Base-by-base conservation (phyloP, 2,113 vertebrate genomes). In the Ia io region DNA sequence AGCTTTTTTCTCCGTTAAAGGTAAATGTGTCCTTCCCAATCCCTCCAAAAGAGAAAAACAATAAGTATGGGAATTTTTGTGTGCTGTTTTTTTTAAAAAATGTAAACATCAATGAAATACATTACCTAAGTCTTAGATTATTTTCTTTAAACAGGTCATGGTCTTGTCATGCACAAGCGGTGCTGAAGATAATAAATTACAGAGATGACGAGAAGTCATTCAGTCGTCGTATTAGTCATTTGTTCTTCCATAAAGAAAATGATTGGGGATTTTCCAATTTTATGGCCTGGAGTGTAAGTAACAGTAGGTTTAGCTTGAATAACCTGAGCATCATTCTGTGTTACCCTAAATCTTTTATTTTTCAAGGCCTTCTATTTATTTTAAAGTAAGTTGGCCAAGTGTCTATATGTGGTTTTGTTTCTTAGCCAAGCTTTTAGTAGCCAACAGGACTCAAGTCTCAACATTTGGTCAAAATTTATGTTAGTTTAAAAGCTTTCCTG, bases 181-280 rank as follows among this genome's bases (percentile, higher is more conserved):
- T 99, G 98, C 98, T 99, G 96, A 99, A 99, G 98, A 99, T 99
- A 97, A 99, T 99, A 97, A 99, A 99, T 98, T 99, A 99, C 98
- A 99, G 99, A 97, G 99, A 99, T 1, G 99, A 99, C 3, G 99
- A 99, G 96, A 99, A 99, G 98, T 99, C 99, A 1, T 99, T 99
- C 98, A 99, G 99, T 97, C 99, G 99, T 85, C 99, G 99, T 47
- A 99, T 99, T 97, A 99, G 99, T 97, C 99, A 99, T 96, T 98
- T 99, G 88, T 99, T 99, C 98, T 99, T 99, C 98, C 99, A 99
- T 98, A 99, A 99, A 98, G 99, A 99, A 96, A 99, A 99, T 16
- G 99, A 99, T 88, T 99, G 99, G 99, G 99, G 99, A 88, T 99
- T 99, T 97, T 99, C 99, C 96, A 99, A 99, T 97, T 99, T 99